Base-by-base conservation (phyloP, 2,888 invertebrate genomes). In the Labia minor region DNA sequence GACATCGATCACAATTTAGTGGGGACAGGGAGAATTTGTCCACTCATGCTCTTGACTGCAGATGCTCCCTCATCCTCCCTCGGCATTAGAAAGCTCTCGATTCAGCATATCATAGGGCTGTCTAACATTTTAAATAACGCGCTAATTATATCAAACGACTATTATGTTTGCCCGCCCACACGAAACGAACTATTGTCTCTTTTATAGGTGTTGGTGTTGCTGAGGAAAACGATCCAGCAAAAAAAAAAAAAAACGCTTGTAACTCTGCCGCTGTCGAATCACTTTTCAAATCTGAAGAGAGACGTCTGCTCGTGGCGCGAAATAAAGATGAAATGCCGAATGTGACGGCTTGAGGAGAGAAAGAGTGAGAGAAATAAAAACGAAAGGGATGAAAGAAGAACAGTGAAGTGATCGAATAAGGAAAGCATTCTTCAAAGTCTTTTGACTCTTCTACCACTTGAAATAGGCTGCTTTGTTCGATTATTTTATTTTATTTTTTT, bases 111-210 rank as follows among this genome's bases (percentile, higher is more conserved):
- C 49, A 49, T 49, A 16, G 16, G 49, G n/a, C 49, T 49, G 49
- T 49, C 49, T 49, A 49, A 49, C 49, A 49, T 49, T 49, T 49
- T 49, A 49, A 49, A 49, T 49, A 49, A 49, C 49, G 49, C 49
- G 49, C 49, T 49, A 49, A 49, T 49, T 49, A 49, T 49, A 49
- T 49, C 49, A 49, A 49, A 49, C 49, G 49, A 16, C 49, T 16
- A 49, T 49, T 49, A 49, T 49, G 49, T 14, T n/a, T 16, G 49
- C 49, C 49, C 49, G 49, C 49, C 49, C 49, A 49, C 49, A 49
- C 49, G n/a, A 49, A 49, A 49, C 49, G 49, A 49, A 49, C 49
- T 49, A 49, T 49, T 49, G 49, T 49, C 49, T 49, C 49, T 49
- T 49, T 49, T 49, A 49, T 49, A 49, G 49, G 49, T 49, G 49